Conservation (phyloP, 2,888 invertebrate genomes). For the Yponomeuta cagnagella region DNA sequence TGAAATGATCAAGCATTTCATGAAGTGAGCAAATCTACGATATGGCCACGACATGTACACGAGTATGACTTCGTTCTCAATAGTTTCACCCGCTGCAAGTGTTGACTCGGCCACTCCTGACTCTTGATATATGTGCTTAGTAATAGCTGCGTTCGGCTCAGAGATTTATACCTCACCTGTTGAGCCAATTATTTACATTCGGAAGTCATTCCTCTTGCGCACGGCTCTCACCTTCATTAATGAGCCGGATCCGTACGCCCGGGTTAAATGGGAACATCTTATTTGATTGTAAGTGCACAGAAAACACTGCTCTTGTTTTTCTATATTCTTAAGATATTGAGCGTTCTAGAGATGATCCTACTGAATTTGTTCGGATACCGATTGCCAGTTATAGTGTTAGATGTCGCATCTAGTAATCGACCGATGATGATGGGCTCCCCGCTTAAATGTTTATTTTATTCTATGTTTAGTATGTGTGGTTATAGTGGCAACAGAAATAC, state of each 20-base stretch:
- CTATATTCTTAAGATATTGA: background rate
- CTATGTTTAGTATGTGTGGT: too few relatives aligned
- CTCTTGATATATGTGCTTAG: constrained; percentile 61
- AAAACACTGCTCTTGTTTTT: background rate
- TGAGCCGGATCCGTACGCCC: constrained; percentile 25
- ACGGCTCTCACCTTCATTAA: constrained; percentile 32
- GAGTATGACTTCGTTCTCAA: background rate
- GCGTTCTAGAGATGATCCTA: background rate
- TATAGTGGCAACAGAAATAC: too few relatives aligned
- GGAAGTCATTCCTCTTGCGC: constrained; percentile 51
- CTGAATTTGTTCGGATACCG: background rate
- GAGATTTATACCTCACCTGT: constrained; percentile 68
- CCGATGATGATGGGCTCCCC: too few relatives aligned
- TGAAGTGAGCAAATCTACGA: too few relatives aligned
- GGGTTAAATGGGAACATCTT: constrained; percentile 10
- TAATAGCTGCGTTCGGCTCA: constrained; percentile 61
- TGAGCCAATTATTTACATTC: constrained; percentile 69
- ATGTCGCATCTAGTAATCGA: too few relatives aligned
- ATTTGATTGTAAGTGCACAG: constrained; percentile 7
- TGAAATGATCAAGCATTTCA: too few relatives aligned
- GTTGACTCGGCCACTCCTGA: constrained; percentile 31
- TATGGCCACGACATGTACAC: too few relatives aligned
- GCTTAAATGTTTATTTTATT: too few relatives aligned
- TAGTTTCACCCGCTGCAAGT: background rate
- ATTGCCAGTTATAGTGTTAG: too few relatives aligned